These are phyloP conservation scores for Melanostigma gelatinosum DNA, from an alignment of 2,113 vertebrate genomes.

Conservation along the genomic window DNA sequence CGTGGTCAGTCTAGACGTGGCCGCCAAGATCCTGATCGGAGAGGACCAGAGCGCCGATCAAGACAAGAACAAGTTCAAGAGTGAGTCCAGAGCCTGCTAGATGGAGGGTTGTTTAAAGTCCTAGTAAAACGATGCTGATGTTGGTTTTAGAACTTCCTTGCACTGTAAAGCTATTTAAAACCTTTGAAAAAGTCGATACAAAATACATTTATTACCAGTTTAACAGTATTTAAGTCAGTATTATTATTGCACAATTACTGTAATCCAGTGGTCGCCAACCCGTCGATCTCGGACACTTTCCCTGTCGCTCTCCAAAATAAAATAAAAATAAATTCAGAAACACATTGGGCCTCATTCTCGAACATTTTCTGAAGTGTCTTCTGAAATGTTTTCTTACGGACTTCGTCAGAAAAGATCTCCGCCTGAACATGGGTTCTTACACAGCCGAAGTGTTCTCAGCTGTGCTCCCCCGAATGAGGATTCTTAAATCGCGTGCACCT, in stretches of 20 bases:
- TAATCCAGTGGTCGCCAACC: too few species aligned
- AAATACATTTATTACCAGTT: not conserved
- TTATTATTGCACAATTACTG: not conserved
- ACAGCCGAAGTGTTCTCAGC: too few species aligned
- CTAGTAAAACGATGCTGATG: not conserved
- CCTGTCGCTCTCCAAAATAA: too few species aligned
- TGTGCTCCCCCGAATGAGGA: too few species aligned
- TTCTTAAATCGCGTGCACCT: too few species aligned
- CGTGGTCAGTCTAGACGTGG: conserved; percentile 93
- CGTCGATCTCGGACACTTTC: too few species aligned
- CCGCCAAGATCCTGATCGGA: conserved; percentile 96
- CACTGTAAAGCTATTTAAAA: not conserved
- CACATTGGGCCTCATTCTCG: too few species aligned
- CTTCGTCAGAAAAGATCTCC: too few species aligned
- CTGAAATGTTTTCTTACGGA: too few species aligned
- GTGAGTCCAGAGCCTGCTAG: conserved; percentile 81
- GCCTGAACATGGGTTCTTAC: too few species aligned
- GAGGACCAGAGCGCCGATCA: conserved; percentile 91
- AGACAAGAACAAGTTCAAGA: conserved; percentile 99
- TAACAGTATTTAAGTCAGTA: not conserved
- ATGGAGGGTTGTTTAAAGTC: not conserved
- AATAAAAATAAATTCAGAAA: too few species aligned
- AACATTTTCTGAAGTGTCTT: too few species aligned
- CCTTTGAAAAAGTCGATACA: not conserved
- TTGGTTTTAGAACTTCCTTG: not conserved